phyloP scores from a whole-genome alignment of 2,113 vertebrate species.

The Scytalopus superciliaris region DNA sequence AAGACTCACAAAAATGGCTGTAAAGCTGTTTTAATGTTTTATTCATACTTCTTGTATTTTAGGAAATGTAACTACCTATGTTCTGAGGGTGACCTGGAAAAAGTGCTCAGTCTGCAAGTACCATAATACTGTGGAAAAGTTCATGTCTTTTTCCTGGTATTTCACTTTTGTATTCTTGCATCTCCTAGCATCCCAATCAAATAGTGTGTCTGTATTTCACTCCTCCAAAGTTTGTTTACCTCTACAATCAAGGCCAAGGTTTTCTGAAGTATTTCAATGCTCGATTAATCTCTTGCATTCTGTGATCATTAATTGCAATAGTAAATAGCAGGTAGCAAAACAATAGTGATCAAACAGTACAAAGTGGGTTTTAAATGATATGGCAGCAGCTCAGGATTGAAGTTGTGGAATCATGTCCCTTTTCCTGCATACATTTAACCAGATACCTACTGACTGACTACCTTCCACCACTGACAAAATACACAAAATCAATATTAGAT shows the following conservation, averaged over 20 bases:
- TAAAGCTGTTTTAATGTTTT: not conserved
- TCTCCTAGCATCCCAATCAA: not conserved
- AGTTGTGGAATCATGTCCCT: not conserved
- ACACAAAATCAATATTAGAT: not conserved
- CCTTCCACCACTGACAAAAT: not conserved
- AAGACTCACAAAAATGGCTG: not conserved
- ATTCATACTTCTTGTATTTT: not conserved
- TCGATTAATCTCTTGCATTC: not conserved
- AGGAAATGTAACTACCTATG: not conserved
- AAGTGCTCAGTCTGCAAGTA: not conserved
- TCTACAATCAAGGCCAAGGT: not conserved
- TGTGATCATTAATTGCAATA: not conserved
- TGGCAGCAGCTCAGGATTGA: not conserved
- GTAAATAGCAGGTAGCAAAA: not conserved
- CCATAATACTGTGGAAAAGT: not conserved
- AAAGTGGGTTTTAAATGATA: not conserved
- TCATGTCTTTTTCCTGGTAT: not conserved
- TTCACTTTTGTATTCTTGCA: not conserved
- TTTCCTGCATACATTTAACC: not conserved
- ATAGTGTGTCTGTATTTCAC: not conserved
- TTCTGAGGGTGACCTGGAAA: not conserved
- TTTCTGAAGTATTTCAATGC: not conserved
- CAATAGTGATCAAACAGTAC: not conserved
- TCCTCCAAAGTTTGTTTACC: not conserved
- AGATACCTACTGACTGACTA: not conserved